These are phyloP conservation scores for Zaprionus taronus DNA, from an alignment of 1,140 invertebrate genomes.

Conservation along the genomic window DNA sequence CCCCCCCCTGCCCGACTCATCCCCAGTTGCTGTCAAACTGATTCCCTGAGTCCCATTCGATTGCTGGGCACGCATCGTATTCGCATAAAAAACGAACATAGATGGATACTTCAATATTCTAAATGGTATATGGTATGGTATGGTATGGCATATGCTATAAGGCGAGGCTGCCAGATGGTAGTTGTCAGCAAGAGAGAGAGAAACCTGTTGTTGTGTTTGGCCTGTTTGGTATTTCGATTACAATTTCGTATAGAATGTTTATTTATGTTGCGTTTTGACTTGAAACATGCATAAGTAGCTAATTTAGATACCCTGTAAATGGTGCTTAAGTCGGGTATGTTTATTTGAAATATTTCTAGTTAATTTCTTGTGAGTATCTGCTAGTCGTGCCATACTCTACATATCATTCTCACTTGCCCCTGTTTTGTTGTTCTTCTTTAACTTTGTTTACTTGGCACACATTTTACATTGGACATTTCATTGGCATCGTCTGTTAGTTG, in stretches of 20 bases:
- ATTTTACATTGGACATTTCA: slow-evolving; percentile 58
- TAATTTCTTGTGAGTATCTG: background rate
- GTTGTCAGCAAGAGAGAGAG: slow-evolving; percentile 22
- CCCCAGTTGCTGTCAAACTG: slow-evolving; percentile 14
- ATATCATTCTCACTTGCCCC: background rate
- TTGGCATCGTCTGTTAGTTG: slow-evolving; percentile 47
- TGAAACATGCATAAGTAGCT: slow-evolving; percentile 31
- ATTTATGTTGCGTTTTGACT: slow-evolving; percentile 44
- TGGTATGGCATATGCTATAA: slow-evolving; percentile 19
- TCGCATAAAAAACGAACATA: slow-evolving; percentile 13
- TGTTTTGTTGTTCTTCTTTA: slow-evolving; percentile 18
- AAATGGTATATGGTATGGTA: slow-evolving; percentile 1
- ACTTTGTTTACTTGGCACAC: slow-evolving; percentile 70
- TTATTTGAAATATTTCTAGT: background rate
- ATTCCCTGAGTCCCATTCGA: slow-evolving; percentile 50
- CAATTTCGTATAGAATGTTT: slow-evolving; percentile 63
- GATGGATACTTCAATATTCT: slow-evolving; percentile 10
- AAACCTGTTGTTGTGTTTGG: slow-evolving; percentile 1
- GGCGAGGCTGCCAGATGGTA: slow-evolving; percentile 54
- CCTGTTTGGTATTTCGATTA: slow-evolving; percentile 56
- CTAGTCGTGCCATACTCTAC: background rate
- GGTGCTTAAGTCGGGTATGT: background rate
- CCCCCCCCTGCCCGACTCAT: background rate
- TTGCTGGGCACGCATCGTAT: slow-evolving; percentile 63
- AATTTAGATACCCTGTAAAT: slow-evolving; percentile 36